phyloP scores from a whole-genome alignment of 2,113 vertebrate genomes.

The Leptobrachium ailaonicum region DNA sequence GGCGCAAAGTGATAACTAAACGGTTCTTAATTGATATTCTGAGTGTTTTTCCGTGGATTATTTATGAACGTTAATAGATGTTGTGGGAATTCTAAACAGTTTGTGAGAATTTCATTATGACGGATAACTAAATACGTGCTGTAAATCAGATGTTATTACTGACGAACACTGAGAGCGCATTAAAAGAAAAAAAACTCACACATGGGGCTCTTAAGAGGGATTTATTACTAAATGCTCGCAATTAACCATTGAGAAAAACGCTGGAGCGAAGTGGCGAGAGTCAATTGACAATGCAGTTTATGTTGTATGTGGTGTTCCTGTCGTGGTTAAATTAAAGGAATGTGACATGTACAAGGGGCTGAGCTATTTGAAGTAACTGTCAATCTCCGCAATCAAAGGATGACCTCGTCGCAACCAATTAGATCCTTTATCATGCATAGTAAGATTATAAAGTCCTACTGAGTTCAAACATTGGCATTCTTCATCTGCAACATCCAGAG shows the following conservation, averaged over 20 bases:
- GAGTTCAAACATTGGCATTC: slow-evolving; percentile 55
- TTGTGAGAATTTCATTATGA: slow-evolving; percentile 56
- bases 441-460: slow-evolving; percentile 65
- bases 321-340: slow-evolving; percentile 78
- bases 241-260: slow-evolving; percentile 65
- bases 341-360: slow-evolving; percentile 68
- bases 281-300: slow-evolving; percentile 70
- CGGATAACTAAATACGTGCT: slow-evolving; percentile 52
- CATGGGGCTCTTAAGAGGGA: slow-evolving; percentile 75
- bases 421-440: slow-evolving; percentile 70
- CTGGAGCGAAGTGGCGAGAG: slow-evolving; percentile 55
- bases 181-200: slow-evolving; percentile 62
- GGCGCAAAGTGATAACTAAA: slow-evolving; percentile 56
- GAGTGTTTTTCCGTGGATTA: slow-evolving; percentile 55
- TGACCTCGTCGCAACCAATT: slow-evolving; percentile 72
- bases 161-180: slow-evolving; percentile 63
- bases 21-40: slow-evolving; percentile 61
- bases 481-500: slow-evolving; percentile 53
- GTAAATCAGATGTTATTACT: slow-evolving; percentile 75
- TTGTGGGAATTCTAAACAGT: slow-evolving; percentile 62
- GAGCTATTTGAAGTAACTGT: slow-evolving; percentile 78
- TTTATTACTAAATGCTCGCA: slow-evolving; percentile 59
- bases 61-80: slow-evolving; percentile 61
- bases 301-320: slow-evolving; percentile 64
- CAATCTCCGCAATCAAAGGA: slow-evolving; percentile 71